These are phyloP conservation scores for Perdita meconis DNA, from an alignment of 2,888 invertebrate genomes.

Conservation along the genomic window DNA sequence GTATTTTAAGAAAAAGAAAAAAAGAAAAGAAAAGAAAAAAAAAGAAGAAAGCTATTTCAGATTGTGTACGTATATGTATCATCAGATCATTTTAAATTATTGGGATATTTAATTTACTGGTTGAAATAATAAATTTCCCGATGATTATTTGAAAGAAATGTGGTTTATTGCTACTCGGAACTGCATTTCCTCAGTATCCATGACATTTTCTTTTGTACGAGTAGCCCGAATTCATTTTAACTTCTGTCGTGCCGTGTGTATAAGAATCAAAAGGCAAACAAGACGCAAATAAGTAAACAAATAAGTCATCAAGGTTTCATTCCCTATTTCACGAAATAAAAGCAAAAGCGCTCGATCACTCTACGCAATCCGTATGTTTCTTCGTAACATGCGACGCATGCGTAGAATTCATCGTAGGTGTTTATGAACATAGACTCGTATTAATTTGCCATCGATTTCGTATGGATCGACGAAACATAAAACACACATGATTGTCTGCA, in stretches of 20 bases:
- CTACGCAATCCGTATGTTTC: conserved; percentile 10
- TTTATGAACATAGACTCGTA: conserved; percentile 2
- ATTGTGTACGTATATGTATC: conserved; percentile 34
- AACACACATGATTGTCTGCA: conserved; percentile 41
- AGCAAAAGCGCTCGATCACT: conserved; percentile 11
- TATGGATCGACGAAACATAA: conserved; percentile 22
- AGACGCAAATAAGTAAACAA: conserved; percentile 23
- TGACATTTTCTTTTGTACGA: conserved; percentile 54
- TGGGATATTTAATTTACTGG: conserved; percentile 36
- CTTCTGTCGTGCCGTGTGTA: conserved; percentile 46
- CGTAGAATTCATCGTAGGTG: conserved; percentile 28
- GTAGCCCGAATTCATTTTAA: conserved; percentile 50
- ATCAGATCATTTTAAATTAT: conserved; percentile 27
- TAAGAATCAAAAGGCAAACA: conserved; percentile 56
- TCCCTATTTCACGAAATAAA: conserved; percentile 26
- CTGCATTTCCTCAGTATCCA: conserved; percentile 54
- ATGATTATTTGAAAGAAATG: conserved; percentile 66
- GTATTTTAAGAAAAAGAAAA: conserved; percentile 3
- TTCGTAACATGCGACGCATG: conserved; percentile 8
- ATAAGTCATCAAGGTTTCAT: conserved; percentile 21
- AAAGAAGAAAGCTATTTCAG: not conserved
- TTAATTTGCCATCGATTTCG: not conserved
- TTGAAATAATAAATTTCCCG: conserved; percentile 58
- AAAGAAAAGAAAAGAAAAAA: conserved; percentile 1
- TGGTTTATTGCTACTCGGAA: conserved; percentile 72